Evolutionary conservation across 2,888 invertebrate species (phyloP).

Genomic region (Amblyteles armatorius): DNA sequence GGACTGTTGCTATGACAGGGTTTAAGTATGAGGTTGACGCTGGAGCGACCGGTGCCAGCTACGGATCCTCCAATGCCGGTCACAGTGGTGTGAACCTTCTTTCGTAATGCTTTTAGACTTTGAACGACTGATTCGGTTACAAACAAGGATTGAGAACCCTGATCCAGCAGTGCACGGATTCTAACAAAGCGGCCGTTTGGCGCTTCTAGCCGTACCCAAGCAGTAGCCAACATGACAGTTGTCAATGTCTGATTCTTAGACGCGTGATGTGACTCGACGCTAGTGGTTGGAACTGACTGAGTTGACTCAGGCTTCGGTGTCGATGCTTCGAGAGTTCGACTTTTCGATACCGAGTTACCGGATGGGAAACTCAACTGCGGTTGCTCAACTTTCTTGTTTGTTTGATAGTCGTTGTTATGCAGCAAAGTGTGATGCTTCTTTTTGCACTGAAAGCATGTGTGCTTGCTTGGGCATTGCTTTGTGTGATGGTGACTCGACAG

Average conservation of each 20-base stretch:
- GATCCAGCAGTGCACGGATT: constrained; percentile 65
- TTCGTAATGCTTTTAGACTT: constrained; percentile 45
- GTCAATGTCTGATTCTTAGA: not conserved
- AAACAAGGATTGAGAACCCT: constrained; percentile 67
- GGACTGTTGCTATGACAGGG: constrained; percentile 19
- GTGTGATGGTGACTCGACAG: no score
- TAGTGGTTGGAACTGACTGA: not conserved
- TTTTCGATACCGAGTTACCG: no score
- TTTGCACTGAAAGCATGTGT: no score
- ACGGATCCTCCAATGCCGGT: constrained; percentile 56
- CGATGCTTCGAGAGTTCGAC: no score
- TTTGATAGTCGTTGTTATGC: no score
- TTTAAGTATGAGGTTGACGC: not conserved
- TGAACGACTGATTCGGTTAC: constrained; percentile 62
- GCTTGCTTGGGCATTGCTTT: no score
- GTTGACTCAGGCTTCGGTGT: not conserved
- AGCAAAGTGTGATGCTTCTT: no score
- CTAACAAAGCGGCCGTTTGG: constrained; percentile 31
- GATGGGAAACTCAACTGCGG: no score
- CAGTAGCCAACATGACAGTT: constrained; percentile 62
- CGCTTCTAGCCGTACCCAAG: constrained; percentile 45
- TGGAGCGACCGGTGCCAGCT: constrained; percentile 28
- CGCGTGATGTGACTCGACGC: not conserved
- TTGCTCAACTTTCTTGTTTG: no score
- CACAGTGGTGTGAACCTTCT: constrained; percentile 48